Percentiles rank a stretch among this genome's conserved stretches.
These are phyloP conservation scores for Pantherophis guttatus DNA, from an alignment of 2,113 vertebrate genomes.

Conservation along the genomic window DNA sequence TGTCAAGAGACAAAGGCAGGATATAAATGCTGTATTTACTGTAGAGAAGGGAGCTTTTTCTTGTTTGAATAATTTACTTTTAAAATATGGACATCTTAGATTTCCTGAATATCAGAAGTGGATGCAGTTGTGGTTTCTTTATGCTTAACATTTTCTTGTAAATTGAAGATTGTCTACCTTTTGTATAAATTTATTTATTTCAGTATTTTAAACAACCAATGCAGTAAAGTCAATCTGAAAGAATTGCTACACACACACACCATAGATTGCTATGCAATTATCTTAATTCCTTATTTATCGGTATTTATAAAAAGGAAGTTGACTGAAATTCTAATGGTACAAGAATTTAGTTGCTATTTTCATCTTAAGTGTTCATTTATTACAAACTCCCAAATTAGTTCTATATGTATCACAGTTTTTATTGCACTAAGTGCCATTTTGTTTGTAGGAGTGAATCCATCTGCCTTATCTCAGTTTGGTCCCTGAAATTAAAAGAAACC, in stretches of 20 bases:
- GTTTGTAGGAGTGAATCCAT: slow-evolving; percentile 34
- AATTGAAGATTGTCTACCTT: not conserved
- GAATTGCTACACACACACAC: not conserved
- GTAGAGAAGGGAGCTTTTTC: not conserved
- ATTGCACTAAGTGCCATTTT: slow-evolving; percentile 20
- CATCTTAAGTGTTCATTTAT: not conserved
- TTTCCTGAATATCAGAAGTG: not conserved
- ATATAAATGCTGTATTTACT: not conserved
- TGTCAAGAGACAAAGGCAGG: not conserved
- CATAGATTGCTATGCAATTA: not conserved
- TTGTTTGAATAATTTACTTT: not conserved
- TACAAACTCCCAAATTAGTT: not conserved
- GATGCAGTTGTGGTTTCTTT: not conserved
- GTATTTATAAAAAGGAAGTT: not conserved
- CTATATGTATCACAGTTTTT: slow-evolving; percentile 31
- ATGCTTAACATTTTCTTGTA: not conserved
- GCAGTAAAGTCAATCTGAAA: not conserved
- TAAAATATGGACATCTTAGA: not conserved
- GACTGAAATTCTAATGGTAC: not conserved
- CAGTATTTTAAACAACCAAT: not conserved
- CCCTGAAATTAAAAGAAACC: slow-evolving; percentile 37
- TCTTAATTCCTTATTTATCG: not conserved
- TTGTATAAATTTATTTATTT: not conserved
- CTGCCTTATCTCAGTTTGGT: slow-evolving; percentile 40
- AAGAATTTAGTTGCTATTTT: not conserved